Percentiles rank a stretch among this genome's conserved stretches.
phyloP scores from a whole-genome alignment of 2,888 invertebrate species.

The Germaria angustata region DNA sequence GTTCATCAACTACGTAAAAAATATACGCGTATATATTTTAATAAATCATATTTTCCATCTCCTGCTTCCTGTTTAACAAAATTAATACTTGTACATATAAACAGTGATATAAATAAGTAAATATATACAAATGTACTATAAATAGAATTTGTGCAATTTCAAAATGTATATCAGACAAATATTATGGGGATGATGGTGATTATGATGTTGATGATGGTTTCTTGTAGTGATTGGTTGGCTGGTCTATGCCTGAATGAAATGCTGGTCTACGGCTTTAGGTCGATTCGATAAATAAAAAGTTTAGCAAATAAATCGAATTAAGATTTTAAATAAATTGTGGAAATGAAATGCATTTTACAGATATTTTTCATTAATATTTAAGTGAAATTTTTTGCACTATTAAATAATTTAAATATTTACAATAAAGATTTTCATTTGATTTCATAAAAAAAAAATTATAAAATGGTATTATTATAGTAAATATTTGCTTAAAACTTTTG shows the following conservation, averaged over 20 bases:
- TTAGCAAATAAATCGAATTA: slow-evolving; percentile 54
- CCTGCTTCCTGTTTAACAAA: not conserved
- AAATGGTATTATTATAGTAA: not conserved
- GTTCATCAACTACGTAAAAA: no score
- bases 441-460: not conserved
- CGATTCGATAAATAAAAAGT: slow-evolving; percentile 45
- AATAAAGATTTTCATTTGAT: not conserved
- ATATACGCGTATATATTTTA: no score
- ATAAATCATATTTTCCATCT: slow-evolving; percentile 1
- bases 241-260: slow-evolving; percentile 13
- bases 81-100: not conserved
- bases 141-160: slow-evolving; percentile 60
- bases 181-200: slow-evolving; percentile 4
- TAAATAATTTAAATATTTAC: not conserved
- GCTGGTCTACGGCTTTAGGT: slow-evolving; percentile 21
- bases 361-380: slow-evolving; percentile 13
- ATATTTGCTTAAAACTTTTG: not conserved
- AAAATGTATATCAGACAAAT: slow-evolving; percentile 52
- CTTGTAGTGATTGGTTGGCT: slow-evolving; percentile 6
- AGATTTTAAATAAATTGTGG: slow-evolving; percentile 34
- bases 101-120: not conserved
- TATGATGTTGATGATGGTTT: not conserved
- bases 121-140: not conserved
- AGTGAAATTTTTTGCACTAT: slow-evolving; percentile 7
- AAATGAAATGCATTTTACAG: slow-evolving; percentile 39